These are phyloP conservation scores for cat (Felis catus) DNA, from an alignment of 2,113 vertebrate species.

Conservation along the genomic window F.catus_Fca126_mat1.0 CM031414.1:84481501-84482000, in stretches of 20 bases:
- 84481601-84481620: slow-evolving; percentile 70
- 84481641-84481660: background rate
- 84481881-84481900: background rate
- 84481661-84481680: slow-evolving; percentile 24
- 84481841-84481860: background rate
- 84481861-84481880: background rate
- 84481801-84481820: background rate
- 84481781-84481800: background rate
- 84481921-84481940: background rate
- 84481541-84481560: slow-evolving; percentile 81
- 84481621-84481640: background rate
- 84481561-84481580: slow-evolving; percentile 77
- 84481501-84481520: slow-evolving; percentile 87
- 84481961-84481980: background rate
- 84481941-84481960: background rate
- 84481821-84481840: background rate
- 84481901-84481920: background rate
- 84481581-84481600: slow-evolving; percentile 81
- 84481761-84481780: background rate
- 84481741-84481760: slow-evolving; percentile 24
- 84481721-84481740: slow-evolving; percentile 39
- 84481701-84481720: background rate
- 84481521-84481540: slow-evolving; percentile 83
- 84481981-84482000: background rate
- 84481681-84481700: background rate